These are phyloP conservation scores for Argynnis bischoffii DNA, from an alignment of 2,888 invertebrate genomes.

Conservation along the genomic window DNA sequence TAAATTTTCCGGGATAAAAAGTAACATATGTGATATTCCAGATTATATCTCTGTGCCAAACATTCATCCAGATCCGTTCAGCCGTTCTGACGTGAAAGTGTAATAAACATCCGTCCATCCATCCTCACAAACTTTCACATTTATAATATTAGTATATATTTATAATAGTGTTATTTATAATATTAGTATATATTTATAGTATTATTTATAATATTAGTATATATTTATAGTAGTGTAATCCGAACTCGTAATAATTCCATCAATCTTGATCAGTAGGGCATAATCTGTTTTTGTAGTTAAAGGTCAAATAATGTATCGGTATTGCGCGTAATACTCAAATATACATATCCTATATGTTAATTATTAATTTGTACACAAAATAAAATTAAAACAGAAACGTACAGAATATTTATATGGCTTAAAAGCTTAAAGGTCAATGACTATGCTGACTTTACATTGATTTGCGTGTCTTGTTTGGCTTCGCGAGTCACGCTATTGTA, in stretches of 20 bases:
- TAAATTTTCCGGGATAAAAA: too few species aligned
- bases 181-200: too few species aligned
- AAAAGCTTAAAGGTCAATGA: conserved; percentile 12
- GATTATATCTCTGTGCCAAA: too few species aligned
- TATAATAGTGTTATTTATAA: not conserved
- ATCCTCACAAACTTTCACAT: too few species aligned
- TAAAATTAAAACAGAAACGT: too few species aligned
- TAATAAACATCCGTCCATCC: too few species aligned
- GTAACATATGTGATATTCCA: too few species aligned
- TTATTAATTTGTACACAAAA: not conserved
- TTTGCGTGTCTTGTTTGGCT: conserved; percentile 43
- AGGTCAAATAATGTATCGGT: conserved; percentile 1
- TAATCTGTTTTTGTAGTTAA: conserved; percentile 1
- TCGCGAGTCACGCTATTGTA: conserved; percentile 20
- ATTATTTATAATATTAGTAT: too few species aligned
- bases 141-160: too few species aligned
- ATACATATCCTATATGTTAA: not conserved
- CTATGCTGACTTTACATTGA: conserved; percentile 46
- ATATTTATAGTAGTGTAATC: not conserved
- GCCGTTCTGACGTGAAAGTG: too few species aligned
- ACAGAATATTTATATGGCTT: not conserved
- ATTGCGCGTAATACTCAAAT: not conserved
- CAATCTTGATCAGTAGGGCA: conserved; percentile 3
- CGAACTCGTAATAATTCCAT: not conserved
- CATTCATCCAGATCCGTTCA: too few species aligned